Base-by-base conservation (phyloP, 2,797 vertebrate species). In the Sparidentex hasta region DNA sequence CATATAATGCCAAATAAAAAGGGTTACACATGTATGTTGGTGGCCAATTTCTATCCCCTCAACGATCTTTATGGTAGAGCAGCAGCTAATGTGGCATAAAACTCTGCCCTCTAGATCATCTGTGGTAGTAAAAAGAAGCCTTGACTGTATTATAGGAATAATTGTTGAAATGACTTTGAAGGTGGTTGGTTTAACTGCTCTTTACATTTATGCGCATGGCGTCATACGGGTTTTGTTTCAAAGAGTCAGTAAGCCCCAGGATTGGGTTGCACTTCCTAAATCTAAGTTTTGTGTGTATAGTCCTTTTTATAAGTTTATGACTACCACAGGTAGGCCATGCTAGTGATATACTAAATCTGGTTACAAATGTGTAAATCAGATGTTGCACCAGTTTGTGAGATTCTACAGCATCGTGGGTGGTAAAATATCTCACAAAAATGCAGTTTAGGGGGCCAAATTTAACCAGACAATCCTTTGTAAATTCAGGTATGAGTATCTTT, bases 1-100 rank as follows among this genome's bases (percentile, higher is more conserved):
- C 70, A 80, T 71, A 67, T 75, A 73, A 71, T 76, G 68, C 80
- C 80, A 90, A 79, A 83, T 88, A 88, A 88, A 90, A 87, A 56
- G 64, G 64, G 29, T 83, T 76, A 43, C 83, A 86, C 65, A 50
- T 84, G 71, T 82, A 84, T 81, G 81, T 85, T 82, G 82, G 76
- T 77, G 81, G 76, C 83, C 76, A 83, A 54, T 82, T 83, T 77
- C 50, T 76, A 70, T 72, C 73, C 82, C 44, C 67, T 80, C 78
- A 81, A 85, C 72, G 75, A 80, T 88, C 75, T 93, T 92, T 90
- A 90, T 82, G 90, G 81, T 82, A 83, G 82, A 92, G 55, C 89
- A 83, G 89, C 44, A 58, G 55, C 81, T 92, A 92, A 94, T 91
- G 92, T 82, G 74, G 88, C 94, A 87, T 93, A 88, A 92, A 90